phyloP scores from a whole-genome alignment of 2,888 invertebrate species.

The Drosophila mayaguana region DNA sequence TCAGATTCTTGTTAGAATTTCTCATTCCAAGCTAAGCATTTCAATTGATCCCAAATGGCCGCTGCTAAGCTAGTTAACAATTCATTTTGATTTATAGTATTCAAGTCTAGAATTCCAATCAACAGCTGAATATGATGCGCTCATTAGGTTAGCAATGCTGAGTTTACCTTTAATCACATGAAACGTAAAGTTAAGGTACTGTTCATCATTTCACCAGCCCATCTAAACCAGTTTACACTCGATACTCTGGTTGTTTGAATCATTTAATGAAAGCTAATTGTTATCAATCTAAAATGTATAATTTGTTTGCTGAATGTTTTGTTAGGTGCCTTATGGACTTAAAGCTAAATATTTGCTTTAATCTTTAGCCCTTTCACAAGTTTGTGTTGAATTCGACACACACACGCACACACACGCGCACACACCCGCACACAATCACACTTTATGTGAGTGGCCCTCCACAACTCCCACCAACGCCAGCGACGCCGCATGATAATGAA shows the following conservation, averaged over 20 bases:
- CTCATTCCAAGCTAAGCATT: too few relatives aligned
- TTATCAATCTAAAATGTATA: constrained; percentile 32
- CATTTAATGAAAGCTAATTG: not conserved
- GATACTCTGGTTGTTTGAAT: not conserved
- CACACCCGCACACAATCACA: constrained; percentile 1
- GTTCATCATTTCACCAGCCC: too few relatives aligned
- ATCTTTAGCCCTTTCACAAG: constrained; percentile 74
- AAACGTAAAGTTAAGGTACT: too few relatives aligned
- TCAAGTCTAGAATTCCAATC: not conserved
- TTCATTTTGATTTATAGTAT: too few relatives aligned
- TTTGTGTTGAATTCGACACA: constrained; percentile 44
- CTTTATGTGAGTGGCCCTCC: constrained; percentile 28
- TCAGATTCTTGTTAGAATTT: too few relatives aligned
- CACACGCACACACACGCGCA: constrained; percentile 29
- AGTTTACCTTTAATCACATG: not conserved
- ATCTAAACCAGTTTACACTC: not conserved
- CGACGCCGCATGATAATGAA: constrained; percentile 63
- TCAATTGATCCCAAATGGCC: too few relatives aligned
- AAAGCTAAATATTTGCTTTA: constrained; percentile 66
- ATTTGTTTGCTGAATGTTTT: constrained; percentile 30
- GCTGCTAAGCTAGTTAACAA: too few relatives aligned
- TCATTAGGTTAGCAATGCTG: not conserved
- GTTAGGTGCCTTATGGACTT: constrained; percentile 32
- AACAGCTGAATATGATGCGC: not conserved
- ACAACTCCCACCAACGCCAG: constrained; percentile 50